Evolutionary conservation across 2,797 vertebrate genomes (phyloP), one percentile per base, ranked within the genome.

Genomic region (Cichlasoma orientale): DNA sequence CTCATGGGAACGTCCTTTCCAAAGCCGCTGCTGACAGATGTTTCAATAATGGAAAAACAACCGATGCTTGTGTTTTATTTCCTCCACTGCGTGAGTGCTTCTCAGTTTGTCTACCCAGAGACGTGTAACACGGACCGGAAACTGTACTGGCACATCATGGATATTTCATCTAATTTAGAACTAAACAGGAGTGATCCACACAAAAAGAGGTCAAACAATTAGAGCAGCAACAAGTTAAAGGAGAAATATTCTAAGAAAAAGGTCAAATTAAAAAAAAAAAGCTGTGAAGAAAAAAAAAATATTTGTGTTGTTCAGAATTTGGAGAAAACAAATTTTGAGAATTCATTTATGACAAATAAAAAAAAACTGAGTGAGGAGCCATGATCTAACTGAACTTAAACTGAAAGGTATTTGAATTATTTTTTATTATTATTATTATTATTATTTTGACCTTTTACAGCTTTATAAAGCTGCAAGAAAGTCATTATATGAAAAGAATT

Each of bases 1-100:
- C 87, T 92, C 83, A 89, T 89, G 88, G 86, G 88, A 92, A 92
- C 89, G 85, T 90, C 81, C 83, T 89, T 87, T 79, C 71, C 89
- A 88, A 90, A 93, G 82, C 75, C 88, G 74, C 87, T 75, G 84
- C 25, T 89, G 89, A 93, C 80, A 88, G 87, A 92, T 78, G 84
- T 85, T 91, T 87, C 85, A 83, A 75, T 80, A 78, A 90, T 72
- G 79, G 84, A 74, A 89, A 89, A 90, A 84, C 80, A 82, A 83
- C 69, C 16, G 78, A 77, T 57, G 74, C 73, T 77, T 82, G 73
- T 84, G n/a, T n/a, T 91, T 82, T 78, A 76, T 82, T 91, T 41
- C 79, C 85, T 56, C 13, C 58, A 36, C 29, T 72, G 76, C 82
- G 71, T 74, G 82, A 56, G n/a, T 38, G 7, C 70, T 76, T 76